Conservation (phyloP, 2,797 vertebrate genomes). For the Lepilemur septentrionalis region DNA sequence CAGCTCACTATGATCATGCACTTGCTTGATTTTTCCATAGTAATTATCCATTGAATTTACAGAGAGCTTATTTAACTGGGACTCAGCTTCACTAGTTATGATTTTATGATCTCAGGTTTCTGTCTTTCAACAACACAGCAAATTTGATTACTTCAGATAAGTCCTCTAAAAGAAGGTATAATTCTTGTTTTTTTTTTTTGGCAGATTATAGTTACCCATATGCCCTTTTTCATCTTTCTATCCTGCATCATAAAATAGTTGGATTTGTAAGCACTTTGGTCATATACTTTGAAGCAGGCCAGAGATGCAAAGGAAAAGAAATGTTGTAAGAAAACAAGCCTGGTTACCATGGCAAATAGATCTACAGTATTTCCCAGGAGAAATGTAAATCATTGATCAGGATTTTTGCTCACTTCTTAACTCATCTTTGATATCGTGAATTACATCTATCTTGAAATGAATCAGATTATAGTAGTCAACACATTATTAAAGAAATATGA, state of each 20-base stretch:
- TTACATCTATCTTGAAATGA: constrained; percentile 58
- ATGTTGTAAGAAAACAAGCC: constrained; percentile 49
- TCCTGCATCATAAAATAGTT: constrained; percentile 50
- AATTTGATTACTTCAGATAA: constrained; percentile 30
- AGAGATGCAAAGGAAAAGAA: constrained; percentile 65
- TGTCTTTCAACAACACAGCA: constrained; percentile 43
- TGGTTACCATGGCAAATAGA: constrained; percentile 71
- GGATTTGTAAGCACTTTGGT: constrained; percentile 39
- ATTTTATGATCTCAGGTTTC: constrained; percentile 51
- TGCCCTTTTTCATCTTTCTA: not conserved
- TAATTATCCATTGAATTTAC: not conserved
- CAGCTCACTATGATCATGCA: not conserved
- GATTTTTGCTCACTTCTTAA: constrained; percentile 63
- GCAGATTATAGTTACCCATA: not conserved
- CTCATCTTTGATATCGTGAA: constrained; percentile 45
- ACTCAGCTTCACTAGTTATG: not conserved
- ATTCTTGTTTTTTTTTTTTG: not conserved
- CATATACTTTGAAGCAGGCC: constrained; percentile 71
- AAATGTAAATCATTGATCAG: constrained; percentile 59
- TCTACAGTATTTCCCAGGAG: constrained; percentile 25
- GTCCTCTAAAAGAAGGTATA: constrained; percentile 9
- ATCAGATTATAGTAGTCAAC: constrained; percentile 54
- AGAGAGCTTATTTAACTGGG: not conserved
- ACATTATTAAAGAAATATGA: constrained; percentile 45
- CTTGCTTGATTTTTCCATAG: not conserved